Percentiles rank a stretch among this genome's conserved stretches.
These are phyloP conservation scores for Polydrusus pterygomalis DNA, from an alignment of 2,888 invertebrate genomes.

Conservation along the genomic window DNA sequence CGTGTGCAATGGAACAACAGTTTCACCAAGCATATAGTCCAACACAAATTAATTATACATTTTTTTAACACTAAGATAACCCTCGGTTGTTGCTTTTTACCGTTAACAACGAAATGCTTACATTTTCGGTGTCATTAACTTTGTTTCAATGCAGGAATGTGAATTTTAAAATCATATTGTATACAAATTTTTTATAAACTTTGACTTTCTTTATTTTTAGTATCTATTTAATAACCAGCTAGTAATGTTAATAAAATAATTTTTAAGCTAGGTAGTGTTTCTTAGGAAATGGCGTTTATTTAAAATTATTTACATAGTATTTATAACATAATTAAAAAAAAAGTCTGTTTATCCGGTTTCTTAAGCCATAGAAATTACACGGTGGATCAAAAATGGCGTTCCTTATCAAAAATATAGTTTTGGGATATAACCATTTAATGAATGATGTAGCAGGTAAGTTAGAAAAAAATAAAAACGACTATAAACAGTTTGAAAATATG, in stretches of 20 bases:
- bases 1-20: too few species aligned
- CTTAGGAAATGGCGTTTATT: too few species aligned
- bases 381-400: slow-evolving; percentile 42
- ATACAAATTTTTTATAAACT: neutral
- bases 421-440: slow-evolving; percentile 63
- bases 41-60: too few species aligned
- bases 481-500: too few species aligned
- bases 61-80: too few species aligned
- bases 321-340: neutral
- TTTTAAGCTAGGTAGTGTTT: too few species aligned
- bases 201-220: neutral
- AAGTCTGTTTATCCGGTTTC: too few species aligned
- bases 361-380: neutral
- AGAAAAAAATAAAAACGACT: neutral
- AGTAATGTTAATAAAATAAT: too few species aligned
- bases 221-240: neutral
- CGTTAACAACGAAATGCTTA: neutral
- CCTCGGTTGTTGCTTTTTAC: too few species aligned
- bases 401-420: slow-evolving; percentile 67
- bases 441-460: slow-evolving; percentile 56
- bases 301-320: too few species aligned
- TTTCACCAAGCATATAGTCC: too few species aligned
- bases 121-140: too few species aligned
- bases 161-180: neutral
- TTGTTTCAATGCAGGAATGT: neutral